A percentile compares a stretch with the other conserved stretches of the same genome.
Conservation (phyloP, 1,140 invertebrate species). For the Xylocopa sonorina region DNA sequence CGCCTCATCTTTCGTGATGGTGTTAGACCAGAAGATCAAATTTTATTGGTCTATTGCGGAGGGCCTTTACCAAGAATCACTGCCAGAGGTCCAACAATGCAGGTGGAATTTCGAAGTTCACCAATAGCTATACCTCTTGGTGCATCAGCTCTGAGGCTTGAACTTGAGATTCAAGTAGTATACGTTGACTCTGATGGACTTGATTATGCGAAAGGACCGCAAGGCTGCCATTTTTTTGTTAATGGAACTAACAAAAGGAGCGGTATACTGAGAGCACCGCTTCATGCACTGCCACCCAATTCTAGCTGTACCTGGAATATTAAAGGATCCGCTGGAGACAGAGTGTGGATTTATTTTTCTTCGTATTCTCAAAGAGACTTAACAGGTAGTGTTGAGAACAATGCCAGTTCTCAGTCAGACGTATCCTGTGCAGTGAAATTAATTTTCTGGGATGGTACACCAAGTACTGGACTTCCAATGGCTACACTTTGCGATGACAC, state of each 20-base stretch:
- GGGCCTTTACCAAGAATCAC: conserved; percentile 89
- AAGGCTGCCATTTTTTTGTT: conserved; percentile 82
- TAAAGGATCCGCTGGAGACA: conserved; percentile 88
- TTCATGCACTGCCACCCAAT: conserved; percentile 91
- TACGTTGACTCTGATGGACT: conserved; percentile 92
- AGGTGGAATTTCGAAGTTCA: conserved; percentile 93
- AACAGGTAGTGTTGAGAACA: conserved; percentile 69
- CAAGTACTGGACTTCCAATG: conserved; percentile 76
- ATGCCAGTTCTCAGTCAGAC: conserved; percentile 52
- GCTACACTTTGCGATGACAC: conserved; percentile 89
- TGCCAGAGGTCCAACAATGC: conserved; percentile 88
- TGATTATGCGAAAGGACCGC: conserved; percentile 85
- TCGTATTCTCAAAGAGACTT: conserved; percentile 89
- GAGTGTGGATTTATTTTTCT: conserved; percentile 93
- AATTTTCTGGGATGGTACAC: conserved; percentile 78
- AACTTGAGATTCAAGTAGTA: conserved; percentile 92
- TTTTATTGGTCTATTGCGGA: conserved; percentile 93
- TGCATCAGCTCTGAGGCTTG: conserved; percentile 87
- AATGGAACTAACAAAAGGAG: conserved; percentile 80
- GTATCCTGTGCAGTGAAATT: conserved; percentile 72
- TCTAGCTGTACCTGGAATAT: conserved; percentile 94
- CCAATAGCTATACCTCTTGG: conserved; percentile 88
- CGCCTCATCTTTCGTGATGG: conserved; percentile 94
- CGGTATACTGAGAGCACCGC: conserved; percentile 88
- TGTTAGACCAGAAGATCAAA: conserved; percentile 88